Conservation (phyloP, 2,797 vertebrate genomes). For the Pangasius mekongensis region DNA sequence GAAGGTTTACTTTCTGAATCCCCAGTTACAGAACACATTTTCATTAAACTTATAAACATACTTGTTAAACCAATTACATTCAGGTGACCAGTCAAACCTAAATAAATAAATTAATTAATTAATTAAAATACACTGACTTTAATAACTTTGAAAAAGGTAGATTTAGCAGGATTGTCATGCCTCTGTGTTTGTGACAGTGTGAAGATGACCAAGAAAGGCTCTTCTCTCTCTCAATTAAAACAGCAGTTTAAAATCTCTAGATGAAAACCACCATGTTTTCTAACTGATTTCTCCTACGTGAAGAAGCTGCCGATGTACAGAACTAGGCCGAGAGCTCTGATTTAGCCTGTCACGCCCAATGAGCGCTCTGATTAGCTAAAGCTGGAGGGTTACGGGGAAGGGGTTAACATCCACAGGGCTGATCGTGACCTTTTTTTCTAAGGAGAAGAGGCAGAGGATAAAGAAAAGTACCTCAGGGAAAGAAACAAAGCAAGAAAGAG, state of each 20-base stretch:
- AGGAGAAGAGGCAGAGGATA: slow-evolving; percentile 44
- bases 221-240: not conserved
- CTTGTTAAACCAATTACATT: not conserved
- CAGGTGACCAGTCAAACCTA: not conserved
- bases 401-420: slow-evolving; percentile 34
- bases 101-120: not conserved
- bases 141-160: not conserved
- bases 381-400: not conserved
- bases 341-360: slow-evolving; percentile 51
- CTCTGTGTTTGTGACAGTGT: not conserved
- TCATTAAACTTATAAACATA: not conserved
- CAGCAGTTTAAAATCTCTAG: slow-evolving; percentile 33
- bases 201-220: not conserved
- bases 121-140: not conserved
- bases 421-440: slow-evolving; percentile 53
- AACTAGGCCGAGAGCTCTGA: slow-evolving; percentile 28
- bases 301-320: slow-evolving; percentile 41
- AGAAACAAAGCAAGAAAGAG: slow-evolving; percentile 15
- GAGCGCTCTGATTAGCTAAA: slow-evolving; percentile 50
- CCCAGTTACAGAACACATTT: no score
- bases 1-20: no score
- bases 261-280: slow-evolving; percentile 25
- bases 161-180: not conserved
- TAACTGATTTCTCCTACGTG: slow-evolving; percentile 52
- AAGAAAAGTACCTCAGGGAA: slow-evolving; percentile 31